Percentiles rank a stretch among this genome's conserved stretches.
phyloP scores from a whole-genome alignment of 2,888 invertebrate species.

The Orchesella flavescens region DNA sequence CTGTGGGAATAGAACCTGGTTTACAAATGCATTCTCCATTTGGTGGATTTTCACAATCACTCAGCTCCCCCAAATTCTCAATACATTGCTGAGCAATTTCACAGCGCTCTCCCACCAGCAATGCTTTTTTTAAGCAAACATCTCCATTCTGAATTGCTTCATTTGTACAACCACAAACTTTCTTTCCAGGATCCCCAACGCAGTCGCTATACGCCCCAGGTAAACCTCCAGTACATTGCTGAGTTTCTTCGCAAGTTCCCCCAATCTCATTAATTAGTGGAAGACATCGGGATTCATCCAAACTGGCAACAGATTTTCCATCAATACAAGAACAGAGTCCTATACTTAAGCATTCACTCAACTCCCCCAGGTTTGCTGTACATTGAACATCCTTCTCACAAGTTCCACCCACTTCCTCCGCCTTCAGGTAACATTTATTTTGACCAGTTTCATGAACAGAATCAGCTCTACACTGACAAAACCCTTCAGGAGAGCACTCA shows the following conservation, averaged over 20 bases:
- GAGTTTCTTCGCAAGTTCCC: neutral
- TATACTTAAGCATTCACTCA: slow-evolving; percentile 8
- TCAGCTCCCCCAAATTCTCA: neutral
- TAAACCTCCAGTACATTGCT: neutral
- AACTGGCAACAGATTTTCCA: neutral
- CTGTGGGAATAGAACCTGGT: neutral
- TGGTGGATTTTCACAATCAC: neutral
- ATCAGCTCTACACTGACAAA: neutral
- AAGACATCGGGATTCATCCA: neutral
- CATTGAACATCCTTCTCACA: slow-evolving; percentile 6
- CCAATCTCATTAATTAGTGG: neutral
- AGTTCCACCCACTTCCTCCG: neutral
- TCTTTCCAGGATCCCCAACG: too few species aligned
- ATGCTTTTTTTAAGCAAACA: neutral
- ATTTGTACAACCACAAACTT: neutral
- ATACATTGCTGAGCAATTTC: neutral
- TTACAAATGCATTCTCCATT: neutral
- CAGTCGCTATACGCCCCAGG: neutral
- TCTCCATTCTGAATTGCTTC: neutral
- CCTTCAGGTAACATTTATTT: neutral
- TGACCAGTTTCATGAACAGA: neutral
- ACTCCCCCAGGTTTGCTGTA: neutral
- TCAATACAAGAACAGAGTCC: neutral
- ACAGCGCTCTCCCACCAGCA: neutral
- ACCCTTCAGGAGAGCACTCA: neutral